Base-by-base conservation (phyloP, 2,888 invertebrate genomes). In the Oxytorus armatus region DNA sequence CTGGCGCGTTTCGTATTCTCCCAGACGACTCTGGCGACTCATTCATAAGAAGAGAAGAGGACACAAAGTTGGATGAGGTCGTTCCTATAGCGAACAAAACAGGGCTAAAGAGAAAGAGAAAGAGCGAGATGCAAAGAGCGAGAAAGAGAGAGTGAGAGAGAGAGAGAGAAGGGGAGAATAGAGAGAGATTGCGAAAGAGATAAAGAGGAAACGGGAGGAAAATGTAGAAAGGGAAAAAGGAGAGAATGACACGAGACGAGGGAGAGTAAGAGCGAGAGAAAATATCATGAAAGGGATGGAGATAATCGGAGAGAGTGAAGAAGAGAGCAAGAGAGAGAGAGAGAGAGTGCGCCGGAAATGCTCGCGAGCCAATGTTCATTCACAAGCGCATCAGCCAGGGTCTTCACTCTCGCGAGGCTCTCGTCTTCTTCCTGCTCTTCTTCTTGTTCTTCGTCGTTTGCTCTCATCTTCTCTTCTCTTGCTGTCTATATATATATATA, bases 351-450 rank as follows among this genome's bases (percentile, higher is more conserved):
- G 89, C 92, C 91, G 92, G 92, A 92, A 92, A 91, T 87, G 89
- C 88, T 82, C 78, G 87, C 90, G 86, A 90, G 89, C 89, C 90
- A 90, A 90, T 88, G 90, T 91, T 92, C 92, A 91, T 92, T 92
- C 92, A 91, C 90, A 89, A 91, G 85, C 88, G 81, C 75, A 78
- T 72, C 79, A 82, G 65, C 77, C 55, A 51, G 59, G 61, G 82
- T 81, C 79, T 77, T 81, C 69, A 63, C 77, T 63, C 61, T 73
- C 51, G 75, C 83, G 82, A 78, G 82, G 81, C 76, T 79, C 77
- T 85, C 78, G 78, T 85, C 86, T 83, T 86, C 84, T 77, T 83
- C 81, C 75, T 82, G 81, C 63, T 83, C 79, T 79, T 84, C 83
- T 81, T 81, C 81, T 77, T 79, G 73, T 79, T 83, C 79, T 82